Base-by-base conservation (phyloP, 1,140 invertebrate species). In the Steinernema khuongi region DNA sequence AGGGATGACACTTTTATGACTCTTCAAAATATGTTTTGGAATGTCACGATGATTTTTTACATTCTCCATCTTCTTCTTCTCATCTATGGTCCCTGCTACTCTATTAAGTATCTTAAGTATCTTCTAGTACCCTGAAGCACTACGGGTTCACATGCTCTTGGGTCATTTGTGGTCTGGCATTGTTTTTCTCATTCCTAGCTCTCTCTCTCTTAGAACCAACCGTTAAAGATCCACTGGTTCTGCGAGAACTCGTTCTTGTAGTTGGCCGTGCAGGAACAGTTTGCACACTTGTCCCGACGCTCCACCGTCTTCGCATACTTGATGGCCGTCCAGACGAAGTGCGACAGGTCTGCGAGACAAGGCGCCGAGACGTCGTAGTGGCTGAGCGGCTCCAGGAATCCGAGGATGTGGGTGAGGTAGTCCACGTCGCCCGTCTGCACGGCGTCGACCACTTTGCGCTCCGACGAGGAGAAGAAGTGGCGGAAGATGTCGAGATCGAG, bases 221-320 rank as follows among this genome's bases (percentile, higher is more conserved):
- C 83, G 69, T 85, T 75, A 43, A 84, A 84, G 50, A 84, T 84
- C 83, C 83, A 84, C 68, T 83, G 79, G 50, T 81, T 75, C 60
- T 83, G 71, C 43, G 68, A 70, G 31, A 84, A 82, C 19, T 85
- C 73, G 31, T 60, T 70, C 26, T 77, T 75, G 41, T 72, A 83
- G 7, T 72, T 44, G 1, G 70, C 43, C n/a, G 77, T 85, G 43
- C 82, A 84, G 14, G 77, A 77, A 72, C 82, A 84, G 36, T 81
- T 74, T 14, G 71, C 66, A 32, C 83, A 84, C 69, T 83, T 76
- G 36, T 79, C 74, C 14, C 74, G 71, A 19, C 74, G 73, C 33
- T 81, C 75, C 19, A 79, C 81, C 7, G 83, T 81, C 18, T 77
- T 76, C 11, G 84, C 84, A 70, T 85, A 84, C 36, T 81, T 77